phyloP scores from a whole-genome alignment of 2,113 vertebrate species.

The Pachypanchax playfairii region DNA sequence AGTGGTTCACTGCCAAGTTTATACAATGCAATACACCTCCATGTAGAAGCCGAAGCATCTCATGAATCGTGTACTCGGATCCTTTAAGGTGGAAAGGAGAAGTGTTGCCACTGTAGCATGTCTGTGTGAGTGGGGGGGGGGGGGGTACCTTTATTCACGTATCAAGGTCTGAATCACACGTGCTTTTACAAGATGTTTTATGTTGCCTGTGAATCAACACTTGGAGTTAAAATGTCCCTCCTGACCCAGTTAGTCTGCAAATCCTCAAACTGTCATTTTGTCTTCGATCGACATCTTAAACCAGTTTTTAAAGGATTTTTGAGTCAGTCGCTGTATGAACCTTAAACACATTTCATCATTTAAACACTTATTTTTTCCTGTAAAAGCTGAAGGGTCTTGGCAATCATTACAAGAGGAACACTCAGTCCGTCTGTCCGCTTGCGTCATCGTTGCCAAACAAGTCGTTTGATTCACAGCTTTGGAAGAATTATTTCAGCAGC shows the following conservation, averaged over 20 bases:
- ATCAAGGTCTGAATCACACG: constrained; percentile 64
- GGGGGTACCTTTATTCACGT: constrained; percentile 63
- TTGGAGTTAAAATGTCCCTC: constrained; percentile 19
- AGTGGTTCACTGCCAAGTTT: constrained; percentile 99
- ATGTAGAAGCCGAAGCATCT: constrained; percentile 74
- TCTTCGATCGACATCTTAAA: constrained; percentile 35
- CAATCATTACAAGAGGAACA: constrained; percentile 49
- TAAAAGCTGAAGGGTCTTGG: constrained; percentile 70
- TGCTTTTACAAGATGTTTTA: constrained; percentile 60
- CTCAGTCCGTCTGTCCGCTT: constrained; percentile 60
- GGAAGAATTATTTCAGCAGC: constrained; percentile 68
- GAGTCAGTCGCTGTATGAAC: constrained; percentile 46
- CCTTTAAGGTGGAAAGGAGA: constrained; percentile 53
- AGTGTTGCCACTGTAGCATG: constrained; percentile 75
- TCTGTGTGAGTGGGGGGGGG: constrained; percentile 62
- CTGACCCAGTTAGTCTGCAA: constrained; percentile 68
- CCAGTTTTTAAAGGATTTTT: constrained; percentile 35
- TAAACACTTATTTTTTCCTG: constrained; percentile 66
- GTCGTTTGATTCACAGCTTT: constrained; percentile 76
- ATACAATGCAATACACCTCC: constrained; percentile 89
- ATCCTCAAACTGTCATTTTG: constrained; percentile 45
- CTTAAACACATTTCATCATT: constrained; percentile 62
- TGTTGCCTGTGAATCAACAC: constrained; percentile 67
- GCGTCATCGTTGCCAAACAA: constrained; percentile 84
- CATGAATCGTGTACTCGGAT: constrained; percentile 71